Evolutionary conservation across 2,113 vertebrate genomes (phyloP), one percentile per base, ranked within the genome.

Genomic region (Myrmophylax atrothorax): DNA sequence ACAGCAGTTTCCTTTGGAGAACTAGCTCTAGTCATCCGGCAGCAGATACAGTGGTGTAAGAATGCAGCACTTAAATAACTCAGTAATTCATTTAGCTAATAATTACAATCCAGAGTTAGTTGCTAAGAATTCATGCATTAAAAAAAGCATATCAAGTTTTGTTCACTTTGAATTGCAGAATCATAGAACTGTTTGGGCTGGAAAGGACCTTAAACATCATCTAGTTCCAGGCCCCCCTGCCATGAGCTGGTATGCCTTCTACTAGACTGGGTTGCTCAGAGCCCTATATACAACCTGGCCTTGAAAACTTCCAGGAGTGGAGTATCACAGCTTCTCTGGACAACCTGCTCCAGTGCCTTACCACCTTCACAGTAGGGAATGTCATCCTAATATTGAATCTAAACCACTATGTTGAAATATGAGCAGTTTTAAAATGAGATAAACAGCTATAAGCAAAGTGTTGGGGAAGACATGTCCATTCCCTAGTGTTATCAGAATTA

Each of bases 201-300:
- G 20, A 58, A 42, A 9, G 12, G 14, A 42, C 29, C 24, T 49
- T 47, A 25, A 63, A 47, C 4, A 42, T 7, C 7, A 49, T 25
- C 10, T 64, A 5, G n/a, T 40, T 72, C 29, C 58, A 64, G 38
- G 6, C 4, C 4, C 10, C 10, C 2, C 8, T 79, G n/a, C 38
- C 15, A 24, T 53, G 12, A 14, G 8, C 24, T 53, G 28, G 19
- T 40, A 29, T 16, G n/a, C 8, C n/a, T 44, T n/a, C 14, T 1
- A 0, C 24, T 49, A 25, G 24, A 56, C 40, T 11, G 31, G 5
- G 29, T 49, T 64, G 8, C 18, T 64, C n/a, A 56, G 47, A 49
- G 29, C 4, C 16, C 4, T 7, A 14, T 22, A 5, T 22, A 5
- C 40, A 35, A 9, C 6, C 17, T 5, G 17, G 10, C 3, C 47